Evolutionary conservation across 2,113 vertebrate genomes (phyloP).

Genomic region (Agapornis roseicollis): DNA sequence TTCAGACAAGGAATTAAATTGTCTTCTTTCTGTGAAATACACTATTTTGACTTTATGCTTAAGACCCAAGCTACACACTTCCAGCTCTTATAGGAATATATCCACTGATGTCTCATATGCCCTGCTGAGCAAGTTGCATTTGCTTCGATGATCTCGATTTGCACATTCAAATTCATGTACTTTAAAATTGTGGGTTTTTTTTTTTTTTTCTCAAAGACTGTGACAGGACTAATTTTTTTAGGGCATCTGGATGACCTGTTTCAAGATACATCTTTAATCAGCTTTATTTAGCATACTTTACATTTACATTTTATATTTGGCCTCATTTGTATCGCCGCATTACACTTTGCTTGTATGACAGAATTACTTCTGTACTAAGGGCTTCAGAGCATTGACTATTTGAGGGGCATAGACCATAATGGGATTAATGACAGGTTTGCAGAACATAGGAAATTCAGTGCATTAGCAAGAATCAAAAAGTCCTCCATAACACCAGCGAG

Average conservation of each 20-base stretch:
- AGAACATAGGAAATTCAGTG: not conserved
- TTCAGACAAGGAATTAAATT: not conserved
- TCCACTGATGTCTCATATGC: not conserved
- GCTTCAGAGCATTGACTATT: not conserved
- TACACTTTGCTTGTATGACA: not conserved
- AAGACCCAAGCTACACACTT: fast-evolving
- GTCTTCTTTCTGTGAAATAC: not conserved
- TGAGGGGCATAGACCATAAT: not conserved
- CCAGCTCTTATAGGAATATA: not conserved
- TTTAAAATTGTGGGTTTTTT: not conserved
- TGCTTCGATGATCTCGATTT: not conserved
- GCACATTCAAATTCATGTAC: not conserved
- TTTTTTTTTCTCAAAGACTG: not conserved
- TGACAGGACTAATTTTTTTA: not conserved
- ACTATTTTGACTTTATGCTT: not conserved
- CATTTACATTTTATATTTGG: not conserved
- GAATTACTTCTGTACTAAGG: not conserved
- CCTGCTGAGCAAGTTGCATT: not conserved
- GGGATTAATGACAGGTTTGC: not conserved
- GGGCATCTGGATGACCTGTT: not conserved
- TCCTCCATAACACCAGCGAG: not conserved
- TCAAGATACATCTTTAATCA: not conserved
- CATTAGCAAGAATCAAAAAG: not conserved
- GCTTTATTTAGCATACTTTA: not conserved
- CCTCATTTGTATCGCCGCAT: not conserved